Evolutionary conservation across 2,888 invertebrate genomes (phyloP), one percentile per base, ranked within the genome.

Genomic region (Idaea straminata): DNA sequence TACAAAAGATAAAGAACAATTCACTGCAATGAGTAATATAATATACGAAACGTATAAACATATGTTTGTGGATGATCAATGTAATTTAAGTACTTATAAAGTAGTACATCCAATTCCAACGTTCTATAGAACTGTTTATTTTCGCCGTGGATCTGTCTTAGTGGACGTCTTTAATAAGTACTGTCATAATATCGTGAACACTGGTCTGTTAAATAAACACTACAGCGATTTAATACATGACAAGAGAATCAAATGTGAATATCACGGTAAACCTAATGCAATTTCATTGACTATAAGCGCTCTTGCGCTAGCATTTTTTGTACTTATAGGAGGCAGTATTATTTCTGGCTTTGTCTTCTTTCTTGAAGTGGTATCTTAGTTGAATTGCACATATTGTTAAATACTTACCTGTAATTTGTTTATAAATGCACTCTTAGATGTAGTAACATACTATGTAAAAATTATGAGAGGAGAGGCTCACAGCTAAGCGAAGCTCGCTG

Each of bases 101-200:
- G 61, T 83, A 35, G 70, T 69, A 5, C 72, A 77, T 38, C 68
- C 79, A 0, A 64, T 72, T n/a, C 4, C 2, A 1, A 67, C 63
- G n/a, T 25, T 76, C 10, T 69, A 72, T 63, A 73, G 77, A 64
- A 77, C 79, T 0, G 38, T 81, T 38, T 77, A 74, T 62, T 78
- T 83, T 38, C 76, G 82, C 4, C 76, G 79, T 34, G 85, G 84
- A 5, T 84, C 85, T 0, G 65, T 74, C 65, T 69, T 82, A 15
- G 35, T 63, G 0, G 57, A 36, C 5, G 35, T 63, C 16, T 71
- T 74, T 3, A n/a, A 78, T 64, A 57, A 65, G 0, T 77, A 77
- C 61, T 16, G 65, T 4, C 57, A 64, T n/a, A 62, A 34, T n/a
- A 15, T 74, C 0, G 63, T 7, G 3, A 35, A 71, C 5, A 63